Base-by-base conservation (phyloP, 2,113 vertebrate genomes). In the Mellivora capensis region DNA sequence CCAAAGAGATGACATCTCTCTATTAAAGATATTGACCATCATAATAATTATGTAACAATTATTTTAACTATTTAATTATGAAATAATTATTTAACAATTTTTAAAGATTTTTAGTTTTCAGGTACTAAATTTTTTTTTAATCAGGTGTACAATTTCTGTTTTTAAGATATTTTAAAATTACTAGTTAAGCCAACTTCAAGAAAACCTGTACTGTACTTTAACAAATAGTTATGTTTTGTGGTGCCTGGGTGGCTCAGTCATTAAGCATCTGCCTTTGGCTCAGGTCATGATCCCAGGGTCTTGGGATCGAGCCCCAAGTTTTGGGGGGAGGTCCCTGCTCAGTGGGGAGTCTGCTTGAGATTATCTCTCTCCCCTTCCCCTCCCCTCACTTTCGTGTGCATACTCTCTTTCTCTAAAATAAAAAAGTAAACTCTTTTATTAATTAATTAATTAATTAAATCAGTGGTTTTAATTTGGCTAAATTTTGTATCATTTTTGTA, bases 31-130 rank as follows among this genome's bases (percentile, higher is more conserved):
- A 47, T 0, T 44, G 67, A 71, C 61, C 29, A 20, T 14, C 17
- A 88, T 64, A 88, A 54, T 67, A 94, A 44, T 94, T 90, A 96
- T 49, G 61, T 67, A 69, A 95, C 15, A 61, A 83, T 39, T 74
- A 34, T 49, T 34, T 34, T 15, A 61, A 76, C 25, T 74, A 34
- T 61, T 34, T 44, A 76, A 44, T 76, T 44, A 76, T 76, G 72
- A 42, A 79, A 54, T 86, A 96, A 69, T 87, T 79, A 69, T 83
- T 83, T 72, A 59, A 93, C 10, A 77, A 49, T 52, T 67, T 91
- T 44, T 64, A 27, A 49, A 72, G 39, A 25, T 77, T 95, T 76
- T 69, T 42, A 80, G 3, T 88, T 91, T 27, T 85, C 52, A 71
- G 14, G 67, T 47, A 79, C 17, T 64, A 62, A 93, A 8, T 21